Base-by-base conservation (phyloP, 2,888 invertebrate species). In the Acheta domesticus region DNA sequence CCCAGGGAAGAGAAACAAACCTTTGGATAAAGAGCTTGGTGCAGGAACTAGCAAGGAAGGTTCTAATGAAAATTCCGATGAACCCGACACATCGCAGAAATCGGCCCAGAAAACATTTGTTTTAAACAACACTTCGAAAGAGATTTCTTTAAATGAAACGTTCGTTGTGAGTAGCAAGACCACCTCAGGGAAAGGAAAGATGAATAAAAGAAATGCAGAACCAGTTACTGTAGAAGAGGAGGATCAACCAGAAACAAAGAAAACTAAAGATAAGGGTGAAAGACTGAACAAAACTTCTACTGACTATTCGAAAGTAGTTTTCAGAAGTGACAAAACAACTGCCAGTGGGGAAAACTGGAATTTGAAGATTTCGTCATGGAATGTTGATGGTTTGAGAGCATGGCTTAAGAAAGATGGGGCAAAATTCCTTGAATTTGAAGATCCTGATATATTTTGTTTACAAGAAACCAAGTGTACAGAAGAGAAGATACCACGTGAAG, bases 331-430 rank as follows among this genome's bases (percentile, higher is more conserved):
- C 83, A 90, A 89, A 82, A 86, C 85, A 84, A 92, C 90, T 82
- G 83, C 85, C 3, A 86, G 89, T 82, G 93, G 92, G 23, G 90
- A 93, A 83, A 88, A 89, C 11, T 92, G 91, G 88, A 97, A 96
- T 86, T 89, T 95, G 49, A 98, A 97, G 89, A 94, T 99, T 84
- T 90, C 94, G 0, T 93, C 94, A 79, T 99, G 99, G 99, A 99
- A 99, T 87, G 94, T 99, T n/a, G 96, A 95, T 85, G 99, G 99
- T 0, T 88, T 99, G 74, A 90, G 97, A 83, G 95, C 98, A 1
- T 95, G 97, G 92, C 84, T 96, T 74, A 94, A 92, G 91, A 93
- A 93, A 89, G 89, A 88, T 83, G 95, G 95, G 8, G 85, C 93
- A 48, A 91, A 92, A 62, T 96, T 92, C 85, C 86, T 99, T 12